Percentiles rank a stretch among this genome's conserved stretches.
Evolutionary conservation across 1,140 invertebrate genomes (phyloP).

Genomic region (Euglossa dilemma): DNA sequence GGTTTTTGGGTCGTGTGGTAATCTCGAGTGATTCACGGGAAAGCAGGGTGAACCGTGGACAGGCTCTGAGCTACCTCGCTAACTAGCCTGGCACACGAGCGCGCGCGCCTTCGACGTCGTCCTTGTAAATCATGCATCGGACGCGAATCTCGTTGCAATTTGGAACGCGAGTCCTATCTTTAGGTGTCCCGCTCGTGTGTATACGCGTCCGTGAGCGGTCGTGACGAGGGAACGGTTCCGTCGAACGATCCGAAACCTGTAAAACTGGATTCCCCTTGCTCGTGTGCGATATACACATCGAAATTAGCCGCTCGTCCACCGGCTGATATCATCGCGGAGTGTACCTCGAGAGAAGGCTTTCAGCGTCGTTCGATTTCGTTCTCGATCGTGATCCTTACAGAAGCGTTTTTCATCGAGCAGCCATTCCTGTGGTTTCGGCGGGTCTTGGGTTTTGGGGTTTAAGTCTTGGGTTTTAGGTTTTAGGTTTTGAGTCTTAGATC

Average conservation of each 20-base stretch:
- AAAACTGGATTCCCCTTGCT: conserved; percentile 63
- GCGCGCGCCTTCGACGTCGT: background rate
- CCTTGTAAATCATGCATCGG: background rate
- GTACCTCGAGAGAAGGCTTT: conserved; percentile 3
- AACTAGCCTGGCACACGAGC: background rate
- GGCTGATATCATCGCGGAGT: conserved; percentile 51
- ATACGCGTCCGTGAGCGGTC: conserved; percentile 21
- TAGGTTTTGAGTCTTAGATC: too few relatives aligned
- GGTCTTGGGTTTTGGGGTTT: too few relatives aligned
- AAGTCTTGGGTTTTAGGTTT: too few relatives aligned
- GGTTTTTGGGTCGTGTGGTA: background rate
- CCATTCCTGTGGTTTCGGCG: too few relatives aligned
- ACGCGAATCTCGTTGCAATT: conserved; percentile 12
- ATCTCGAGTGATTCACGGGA: background rate
- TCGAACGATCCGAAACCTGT: conserved; percentile 64
- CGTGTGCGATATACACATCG: conserved; percentile 56
- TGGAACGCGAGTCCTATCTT: conserved; percentile 40
- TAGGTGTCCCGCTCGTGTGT: background rate
- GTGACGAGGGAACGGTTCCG: conserved; percentile 54
- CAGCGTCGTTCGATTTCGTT: conserved; percentile 44
- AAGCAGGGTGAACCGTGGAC: background rate
- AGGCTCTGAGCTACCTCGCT: too few relatives aligned
- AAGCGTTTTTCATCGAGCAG: background rate
- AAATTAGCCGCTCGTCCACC: conserved; percentile 48
- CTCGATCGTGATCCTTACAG: background rate